Evolutionary conservation across 2,797 vertebrate species (phyloP).

Genomic region (Acipenser oxyrinchus): DNA sequence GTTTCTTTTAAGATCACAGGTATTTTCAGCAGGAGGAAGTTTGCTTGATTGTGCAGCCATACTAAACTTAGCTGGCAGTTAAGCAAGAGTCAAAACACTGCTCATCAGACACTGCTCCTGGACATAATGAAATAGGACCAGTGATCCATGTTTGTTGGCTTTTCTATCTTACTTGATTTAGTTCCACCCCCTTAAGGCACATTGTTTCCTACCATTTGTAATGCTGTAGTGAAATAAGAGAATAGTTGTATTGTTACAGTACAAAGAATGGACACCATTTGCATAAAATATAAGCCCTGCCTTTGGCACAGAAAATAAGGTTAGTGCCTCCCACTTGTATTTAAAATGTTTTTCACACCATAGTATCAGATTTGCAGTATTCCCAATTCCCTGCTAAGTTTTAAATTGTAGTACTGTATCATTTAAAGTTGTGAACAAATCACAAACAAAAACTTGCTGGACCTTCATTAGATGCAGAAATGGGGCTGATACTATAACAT

Average conservation of each 20-base stretch:
- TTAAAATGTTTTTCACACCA: no score
- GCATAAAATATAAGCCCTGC: background rate
- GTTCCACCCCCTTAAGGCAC: background rate
- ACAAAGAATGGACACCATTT: background rate
- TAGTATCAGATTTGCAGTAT: no score
- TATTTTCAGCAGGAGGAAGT: background rate
- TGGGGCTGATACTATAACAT: no score
- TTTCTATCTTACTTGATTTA: background rate
- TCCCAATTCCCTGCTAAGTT: no score
- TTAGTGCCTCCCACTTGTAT: no score
- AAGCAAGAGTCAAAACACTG: background rate
- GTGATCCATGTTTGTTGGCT: conserved; percentile 3
- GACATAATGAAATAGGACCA: conserved; percentile 2
- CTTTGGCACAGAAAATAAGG: no score
- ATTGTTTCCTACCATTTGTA: background rate
- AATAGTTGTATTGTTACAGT: background rate
- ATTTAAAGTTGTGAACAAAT: no score
- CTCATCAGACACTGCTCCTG: background rate
- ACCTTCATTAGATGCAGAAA: no score
- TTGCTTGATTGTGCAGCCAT: background rate
- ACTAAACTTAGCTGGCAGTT: background rate
- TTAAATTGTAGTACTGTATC: no score
- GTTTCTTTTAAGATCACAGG: no score
- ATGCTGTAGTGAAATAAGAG: background rate
- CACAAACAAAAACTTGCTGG: no score